Conservation (phyloP, 2,888 invertebrate genomes). For the Heliconius hortense region DNA sequence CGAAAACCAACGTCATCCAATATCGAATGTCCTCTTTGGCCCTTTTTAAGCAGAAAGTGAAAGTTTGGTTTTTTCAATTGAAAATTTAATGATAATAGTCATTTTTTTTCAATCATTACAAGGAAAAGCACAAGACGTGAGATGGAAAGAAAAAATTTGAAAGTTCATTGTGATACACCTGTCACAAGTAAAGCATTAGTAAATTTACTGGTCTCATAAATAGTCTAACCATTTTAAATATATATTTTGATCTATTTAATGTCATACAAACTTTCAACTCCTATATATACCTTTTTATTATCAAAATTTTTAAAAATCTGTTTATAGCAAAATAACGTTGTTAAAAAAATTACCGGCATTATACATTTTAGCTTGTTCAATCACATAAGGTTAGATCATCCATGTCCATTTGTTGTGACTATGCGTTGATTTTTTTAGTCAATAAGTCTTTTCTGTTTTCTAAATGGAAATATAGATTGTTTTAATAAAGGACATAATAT, state of each 20-base stretch:
- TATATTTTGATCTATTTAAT: background rate
- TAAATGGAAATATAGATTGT: background rate
- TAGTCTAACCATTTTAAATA: background rate
- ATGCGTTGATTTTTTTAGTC: too few species aligned
- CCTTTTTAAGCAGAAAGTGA: background rate
- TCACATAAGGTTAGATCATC: too few species aligned
- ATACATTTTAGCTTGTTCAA: background rate
- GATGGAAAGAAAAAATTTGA: background rate
- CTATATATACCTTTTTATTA: background rate
- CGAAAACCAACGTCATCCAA: background rate
- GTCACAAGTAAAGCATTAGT: too few species aligned
- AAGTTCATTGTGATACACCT: background rate
- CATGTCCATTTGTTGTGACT: background rate
- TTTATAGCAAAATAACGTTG: background rate
- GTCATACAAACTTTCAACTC: background rate
- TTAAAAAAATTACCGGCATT: background rate
- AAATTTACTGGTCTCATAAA: background rate
- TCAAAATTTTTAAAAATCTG: background rate
- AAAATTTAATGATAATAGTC: too few species aligned
- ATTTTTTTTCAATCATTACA: too few species aligned
- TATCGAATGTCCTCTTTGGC: background rate
- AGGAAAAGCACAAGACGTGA: too few species aligned
- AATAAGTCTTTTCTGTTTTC: too few species aligned
- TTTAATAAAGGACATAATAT: background rate
- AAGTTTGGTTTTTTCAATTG: background rate